Conservation (phyloP, 1,140 invertebrate species). For the Magallana angulata region DNA sequence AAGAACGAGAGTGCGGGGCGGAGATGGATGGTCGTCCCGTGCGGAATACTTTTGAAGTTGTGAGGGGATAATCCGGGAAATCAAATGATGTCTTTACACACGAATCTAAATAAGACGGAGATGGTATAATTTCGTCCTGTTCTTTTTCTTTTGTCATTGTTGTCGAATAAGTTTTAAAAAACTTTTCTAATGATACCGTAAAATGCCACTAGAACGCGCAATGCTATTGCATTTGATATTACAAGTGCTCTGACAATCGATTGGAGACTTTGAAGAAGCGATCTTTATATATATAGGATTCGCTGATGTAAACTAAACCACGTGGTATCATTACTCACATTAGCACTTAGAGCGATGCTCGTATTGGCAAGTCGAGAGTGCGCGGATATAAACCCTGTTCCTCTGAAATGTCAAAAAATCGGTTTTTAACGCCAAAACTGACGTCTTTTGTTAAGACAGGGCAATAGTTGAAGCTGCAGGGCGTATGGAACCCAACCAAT, state of each 20-base stretch:
- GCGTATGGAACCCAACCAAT: not conserved
- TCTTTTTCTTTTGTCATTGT: conserved; percentile 13
- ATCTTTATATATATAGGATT: not conserved
- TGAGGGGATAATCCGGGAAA: not conserved
- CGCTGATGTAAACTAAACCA: conserved; percentile 1
- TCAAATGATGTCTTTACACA: not conserved
- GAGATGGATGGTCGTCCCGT: not conserved
- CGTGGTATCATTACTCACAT: conserved; percentile 6
- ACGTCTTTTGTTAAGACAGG: not conserved
- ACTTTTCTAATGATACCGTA: too few species aligned
- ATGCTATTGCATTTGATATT: too few species aligned
- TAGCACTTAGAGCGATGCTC: not conserved
- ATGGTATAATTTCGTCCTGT: not conserved
- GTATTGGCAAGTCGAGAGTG: not conserved
- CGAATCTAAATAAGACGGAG: not conserved
- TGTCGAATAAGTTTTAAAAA: too few species aligned
- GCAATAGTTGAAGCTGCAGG: not conserved
- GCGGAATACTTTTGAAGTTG: not conserved
- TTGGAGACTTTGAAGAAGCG: not conserved
- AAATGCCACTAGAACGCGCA: too few species aligned
- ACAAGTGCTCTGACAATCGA: not conserved
- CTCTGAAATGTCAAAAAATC: conserved; percentile 17
- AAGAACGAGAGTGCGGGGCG: not conserved
- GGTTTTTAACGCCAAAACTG: conserved; percentile 2
- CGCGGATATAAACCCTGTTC: not conserved